Conservation (phyloP, 1,140 invertebrate species). For the Eumaeus atala region DNA sequence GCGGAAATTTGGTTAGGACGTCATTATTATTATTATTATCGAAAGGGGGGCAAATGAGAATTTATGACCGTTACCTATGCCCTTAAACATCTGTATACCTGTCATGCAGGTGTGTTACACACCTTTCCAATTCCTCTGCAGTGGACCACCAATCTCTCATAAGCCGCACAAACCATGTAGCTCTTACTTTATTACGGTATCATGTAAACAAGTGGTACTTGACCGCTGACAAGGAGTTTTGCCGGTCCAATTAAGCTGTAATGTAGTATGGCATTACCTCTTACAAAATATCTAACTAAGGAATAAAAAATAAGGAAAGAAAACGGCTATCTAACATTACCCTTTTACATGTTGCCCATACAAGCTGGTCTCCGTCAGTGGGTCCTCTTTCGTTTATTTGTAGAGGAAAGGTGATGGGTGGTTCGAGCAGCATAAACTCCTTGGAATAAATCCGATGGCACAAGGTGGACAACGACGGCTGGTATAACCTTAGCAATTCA, state of each 20-base stretch:
- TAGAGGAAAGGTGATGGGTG: slow-evolving; percentile 78
- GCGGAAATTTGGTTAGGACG: too few relatives aligned
- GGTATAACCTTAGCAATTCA: slow-evolving; percentile 77
- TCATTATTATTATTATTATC: too few relatives aligned
- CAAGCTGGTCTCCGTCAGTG: background rate
- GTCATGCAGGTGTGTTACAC: too few relatives aligned
- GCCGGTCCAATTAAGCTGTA: background rate
- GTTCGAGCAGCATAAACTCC: slow-evolving; percentile 84
- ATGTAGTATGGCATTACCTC: too few relatives aligned
- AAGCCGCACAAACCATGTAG: too few relatives aligned
- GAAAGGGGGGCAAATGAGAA: too few relatives aligned
- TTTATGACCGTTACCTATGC: too few relatives aligned
- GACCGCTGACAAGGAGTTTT: background rate
- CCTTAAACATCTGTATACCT: too few relatives aligned
- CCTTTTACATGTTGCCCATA: background rate
- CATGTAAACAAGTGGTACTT: background rate
- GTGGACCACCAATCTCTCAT: too few relatives aligned
- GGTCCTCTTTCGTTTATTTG: slow-evolving; percentile 11
- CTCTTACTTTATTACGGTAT: too few relatives aligned
- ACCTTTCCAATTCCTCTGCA: too few relatives aligned
- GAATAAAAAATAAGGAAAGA: background rate
- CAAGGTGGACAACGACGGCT: slow-evolving; percentile 82
- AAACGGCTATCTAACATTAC: too few relatives aligned
- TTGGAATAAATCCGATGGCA: slow-evolving; percentile 88
- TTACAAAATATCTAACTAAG: background rate